Percentiles rank a stretch among this genome's conserved stretches.
Conservation (phyloP, 2,113 vertebrate species). For the Chionodraco myersi region DNA sequence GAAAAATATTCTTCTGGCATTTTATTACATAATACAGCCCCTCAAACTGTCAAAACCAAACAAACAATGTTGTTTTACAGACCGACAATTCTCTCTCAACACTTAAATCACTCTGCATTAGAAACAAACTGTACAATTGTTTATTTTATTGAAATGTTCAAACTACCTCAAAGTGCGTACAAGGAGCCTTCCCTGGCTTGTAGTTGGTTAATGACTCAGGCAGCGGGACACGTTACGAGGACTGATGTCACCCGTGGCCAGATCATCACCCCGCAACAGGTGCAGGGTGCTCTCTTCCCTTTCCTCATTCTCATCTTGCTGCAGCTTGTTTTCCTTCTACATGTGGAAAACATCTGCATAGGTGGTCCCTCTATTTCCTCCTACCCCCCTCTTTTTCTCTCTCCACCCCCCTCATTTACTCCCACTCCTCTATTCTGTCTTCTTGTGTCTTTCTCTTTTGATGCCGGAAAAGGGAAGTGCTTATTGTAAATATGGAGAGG, state of each 20-base stretch:
- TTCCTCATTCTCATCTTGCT: conserved; percentile 44
- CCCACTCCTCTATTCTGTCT: conserved; percentile 45
- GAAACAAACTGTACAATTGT: background rate
- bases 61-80: background rate
- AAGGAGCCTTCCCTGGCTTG: conserved; percentile 9
- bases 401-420: conserved; percentile 45
- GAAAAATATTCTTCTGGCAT: background rate
- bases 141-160: background rate
- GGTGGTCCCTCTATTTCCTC: conserved; percentile 65
- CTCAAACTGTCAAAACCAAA: background rate
- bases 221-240: conserved; percentile 41
- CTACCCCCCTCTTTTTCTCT: background rate
- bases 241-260: conserved; percentile 59
- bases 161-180: conserved; percentile 4
- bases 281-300: conserved; percentile 52
- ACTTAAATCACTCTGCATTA: background rate
- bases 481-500: conserved; percentile 78
- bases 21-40: background rate
- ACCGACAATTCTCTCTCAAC: background rate
- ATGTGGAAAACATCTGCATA: conserved; percentile 81
- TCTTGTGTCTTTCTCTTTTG: conserved; percentile 32
- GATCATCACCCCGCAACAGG: conserved; percentile 71
- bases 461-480: conserved; percentile 55
- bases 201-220: conserved; percentile 48
- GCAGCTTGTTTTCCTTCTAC: conserved; percentile 71